phyloP scores from a whole-genome alignment of 2,888 invertebrate genomes.

The Erebia palarica region DNA sequence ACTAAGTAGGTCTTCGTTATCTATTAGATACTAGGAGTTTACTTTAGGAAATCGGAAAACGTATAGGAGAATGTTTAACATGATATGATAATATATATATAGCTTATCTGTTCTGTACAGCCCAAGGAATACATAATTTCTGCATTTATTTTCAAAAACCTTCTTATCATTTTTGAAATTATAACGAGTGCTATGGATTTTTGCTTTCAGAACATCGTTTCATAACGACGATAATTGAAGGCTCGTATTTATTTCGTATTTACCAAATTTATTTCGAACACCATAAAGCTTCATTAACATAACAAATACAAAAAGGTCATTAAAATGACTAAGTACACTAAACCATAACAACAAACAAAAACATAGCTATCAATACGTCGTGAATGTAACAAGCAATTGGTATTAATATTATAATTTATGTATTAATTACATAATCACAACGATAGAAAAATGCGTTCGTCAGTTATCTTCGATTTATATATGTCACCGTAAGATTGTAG shows the following conservation, averaged over 20 bases:
- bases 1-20: conserved; percentile 8
- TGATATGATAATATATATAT: background rate
- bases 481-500: background rate
- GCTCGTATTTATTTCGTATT: too few relatives aligned
- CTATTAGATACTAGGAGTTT: background rate
- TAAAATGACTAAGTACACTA: background rate
- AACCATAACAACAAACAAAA: conserved; percentile 5
- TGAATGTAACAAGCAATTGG: background rate
- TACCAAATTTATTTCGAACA: background rate
- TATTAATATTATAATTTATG: background rate
- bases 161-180: too few relatives aligned
- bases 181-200: too few relatives aligned
- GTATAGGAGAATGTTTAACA: background rate
- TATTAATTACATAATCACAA: background rate
- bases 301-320: background rate
- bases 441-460: background rate
- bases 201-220: too few relatives aligned
- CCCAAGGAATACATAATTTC: background rate
- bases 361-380: conserved; percentile 6
- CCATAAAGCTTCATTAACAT: background rate
- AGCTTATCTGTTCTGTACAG: background rate
- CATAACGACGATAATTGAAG: too few relatives aligned
- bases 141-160: too few relatives aligned
- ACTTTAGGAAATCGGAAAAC: conserved; percentile 1
- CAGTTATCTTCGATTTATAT: background rate